phyloP scores from a whole-genome alignment of 2,888 invertebrate genomes.

The Chrysodeixis includens region DNA sequence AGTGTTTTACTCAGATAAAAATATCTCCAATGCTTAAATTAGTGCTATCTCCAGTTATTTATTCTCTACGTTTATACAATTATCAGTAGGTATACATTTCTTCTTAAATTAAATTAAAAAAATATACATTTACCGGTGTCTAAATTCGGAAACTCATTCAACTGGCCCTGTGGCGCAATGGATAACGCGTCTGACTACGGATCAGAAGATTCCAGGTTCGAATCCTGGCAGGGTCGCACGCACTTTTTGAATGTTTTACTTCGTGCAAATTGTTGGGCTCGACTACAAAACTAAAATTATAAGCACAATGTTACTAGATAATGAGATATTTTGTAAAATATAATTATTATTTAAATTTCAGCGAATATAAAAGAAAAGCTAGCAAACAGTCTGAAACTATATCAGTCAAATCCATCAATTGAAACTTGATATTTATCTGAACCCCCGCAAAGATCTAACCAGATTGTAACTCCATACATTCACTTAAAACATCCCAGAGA shows the following conservation, averaged over 20 bases:
- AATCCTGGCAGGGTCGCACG: slow-evolving; percentile 90
- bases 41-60: too few species aligned
- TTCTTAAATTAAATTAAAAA: too few species aligned
- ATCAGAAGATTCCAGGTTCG: slow-evolving; percentile 92
- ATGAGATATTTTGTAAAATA: too few species aligned
- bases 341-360: too few species aligned
- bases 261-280: too few species aligned
- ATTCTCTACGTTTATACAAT: too few species aligned
- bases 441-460: slow-evolving; percentile 21
- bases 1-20: too few species aligned
- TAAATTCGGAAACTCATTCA: background rate
- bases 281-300: too few species aligned
- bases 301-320: too few species aligned
- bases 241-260: slow-evolving; percentile 3
- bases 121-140: background rate
- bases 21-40: too few species aligned
- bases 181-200: slow-evolving; percentile 93
- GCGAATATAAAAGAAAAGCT: background rate
- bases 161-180: slow-evolving; percentile 90
- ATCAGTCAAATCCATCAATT: background rate
- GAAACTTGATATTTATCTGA: slow-evolving; percentile 6
- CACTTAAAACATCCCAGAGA: slow-evolving; percentile 45
- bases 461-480: slow-evolving; percentile 28
- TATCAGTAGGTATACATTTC: too few species aligned
- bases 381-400: background rate